phyloP scores from a whole-genome alignment of 2,888 invertebrate genomes.

The Pollenia labialis region DNA sequence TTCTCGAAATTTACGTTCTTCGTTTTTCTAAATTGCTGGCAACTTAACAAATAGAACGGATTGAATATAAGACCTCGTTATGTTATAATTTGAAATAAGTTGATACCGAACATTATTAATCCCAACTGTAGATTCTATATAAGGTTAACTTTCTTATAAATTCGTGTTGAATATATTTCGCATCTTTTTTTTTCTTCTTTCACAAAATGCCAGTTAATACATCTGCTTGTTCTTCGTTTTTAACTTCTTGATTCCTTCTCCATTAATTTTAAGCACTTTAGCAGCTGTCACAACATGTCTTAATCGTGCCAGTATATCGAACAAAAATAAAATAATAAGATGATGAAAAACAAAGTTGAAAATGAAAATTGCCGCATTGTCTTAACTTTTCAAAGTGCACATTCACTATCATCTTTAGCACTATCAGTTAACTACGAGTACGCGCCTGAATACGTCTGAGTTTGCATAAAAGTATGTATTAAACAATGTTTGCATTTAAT shows the following conservation, averaged over 20 bases:
- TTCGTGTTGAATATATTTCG: neutral
- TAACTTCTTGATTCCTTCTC: slow-evolving; percentile 38
- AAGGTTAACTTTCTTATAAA: neutral
- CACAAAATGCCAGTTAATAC: neutral
- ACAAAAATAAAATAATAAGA: neutral
- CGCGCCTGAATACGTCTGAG: neutral
- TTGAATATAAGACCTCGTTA: too few species aligned
- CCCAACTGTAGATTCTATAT: too few species aligned
- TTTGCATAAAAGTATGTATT: neutral
- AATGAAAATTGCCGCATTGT: slow-evolving; percentile 53
- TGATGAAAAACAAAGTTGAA: slow-evolving; percentile 1
- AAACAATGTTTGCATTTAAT: neutral
- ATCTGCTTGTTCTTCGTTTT: neutral
- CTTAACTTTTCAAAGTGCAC: slow-evolving; percentile 38
- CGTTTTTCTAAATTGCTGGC: too few species aligned
- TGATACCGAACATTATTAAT: too few species aligned
- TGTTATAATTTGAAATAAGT: too few species aligned
- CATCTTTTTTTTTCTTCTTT: neutral
- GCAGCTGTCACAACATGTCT: slow-evolving; percentile 67
- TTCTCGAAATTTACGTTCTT: too few species aligned
- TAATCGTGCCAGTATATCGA: slow-evolving; percentile 48
- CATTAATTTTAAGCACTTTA: slow-evolving; percentile 59
- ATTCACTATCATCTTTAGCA: slow-evolving; percentile 27
- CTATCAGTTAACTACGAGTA: slow-evolving; percentile 11
- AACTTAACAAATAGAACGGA: too few species aligned